Base-by-base conservation (phyloP, 2,113 vertebrate genomes). In the Callocephalon fimbriatum region DNA sequence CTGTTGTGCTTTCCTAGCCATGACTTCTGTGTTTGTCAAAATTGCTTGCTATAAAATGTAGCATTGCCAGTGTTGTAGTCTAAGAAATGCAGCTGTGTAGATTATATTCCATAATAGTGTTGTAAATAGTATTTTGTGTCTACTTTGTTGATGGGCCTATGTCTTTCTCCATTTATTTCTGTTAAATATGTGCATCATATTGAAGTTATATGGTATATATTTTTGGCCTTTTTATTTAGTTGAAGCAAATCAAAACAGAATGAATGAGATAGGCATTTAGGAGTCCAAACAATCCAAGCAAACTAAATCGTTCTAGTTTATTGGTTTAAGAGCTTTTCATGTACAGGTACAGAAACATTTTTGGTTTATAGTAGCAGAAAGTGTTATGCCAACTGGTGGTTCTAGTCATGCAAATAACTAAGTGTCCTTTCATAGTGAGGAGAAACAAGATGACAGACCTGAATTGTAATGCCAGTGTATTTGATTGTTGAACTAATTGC, bases 41-140 rank as follows among this genome's bases (percentile, higher is more conserved):
- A 93, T 17, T 61, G 5, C 48, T 61, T 87, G 6, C 27, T 96
- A 40, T 38, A 71, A 88, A 78, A 75, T 72, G 65, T 74, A 18
- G 19, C 44, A 38, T 35, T 90, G 76, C 59, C 70, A 84, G 18
- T 38, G 21, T 18, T 74, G 72, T 8, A 71, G 82, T 73, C 23
- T 63, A 32, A 95, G 90, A 61, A 86, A 71, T 63, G 61, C 79
- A 92, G 92, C 90, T 96, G 90, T n/a, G 37, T 35, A n/a, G 50
- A 90, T 51, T 31, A 44, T 71, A 71, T 74, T 80, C 25, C 48
- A 10, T 78, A 68, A 72, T 45, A 26, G 7, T 63, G 9, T 63
- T 71, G 31, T 78, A 93, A 93, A 81, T 12, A 86, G 47, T 56
- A 27, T 59, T 92, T 95, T 88, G n/a, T 73, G 63, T 20, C 27